Percentiles rank a stretch among this genome's conserved stretches.
Evolutionary conservation across 2,797 vertebrate species (phyloP).

Genomic region (Podarcis siculus): DNA sequence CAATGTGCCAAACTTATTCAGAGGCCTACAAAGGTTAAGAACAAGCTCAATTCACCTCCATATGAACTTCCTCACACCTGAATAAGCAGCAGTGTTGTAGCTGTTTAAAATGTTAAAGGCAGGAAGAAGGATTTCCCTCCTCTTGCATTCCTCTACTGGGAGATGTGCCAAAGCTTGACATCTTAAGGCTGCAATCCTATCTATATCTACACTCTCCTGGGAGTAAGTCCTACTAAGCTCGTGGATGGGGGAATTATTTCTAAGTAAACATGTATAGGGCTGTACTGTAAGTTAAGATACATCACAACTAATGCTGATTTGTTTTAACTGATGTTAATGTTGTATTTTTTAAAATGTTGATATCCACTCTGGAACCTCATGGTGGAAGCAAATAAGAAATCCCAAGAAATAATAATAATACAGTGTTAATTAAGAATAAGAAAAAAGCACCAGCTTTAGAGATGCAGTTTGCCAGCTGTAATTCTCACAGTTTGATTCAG

Average conservation of each 20-base stretch:
- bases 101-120: background rate
- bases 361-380: no score
- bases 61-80: background rate
- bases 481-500: background rate
- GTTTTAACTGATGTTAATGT: no score
- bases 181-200: background rate
- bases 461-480: background rate
- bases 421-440: background rate
- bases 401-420: no score
- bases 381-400: background rate
- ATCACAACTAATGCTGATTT: background rate
- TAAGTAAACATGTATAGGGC: background rate
- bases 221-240: background rate
- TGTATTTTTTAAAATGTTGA: no score
- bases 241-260: no score
- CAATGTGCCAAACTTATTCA: no score
- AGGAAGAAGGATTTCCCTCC: background rate
- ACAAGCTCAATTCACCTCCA: background rate
- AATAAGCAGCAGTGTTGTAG: background rate
- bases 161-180: background rate
- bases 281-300: background rate
- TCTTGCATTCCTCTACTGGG: background rate
- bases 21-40: background rate
- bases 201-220: background rate
- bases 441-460: background rate